Conservation (phyloP, 2,113 vertebrate species). For the Telmatochromis sp. region DNA sequence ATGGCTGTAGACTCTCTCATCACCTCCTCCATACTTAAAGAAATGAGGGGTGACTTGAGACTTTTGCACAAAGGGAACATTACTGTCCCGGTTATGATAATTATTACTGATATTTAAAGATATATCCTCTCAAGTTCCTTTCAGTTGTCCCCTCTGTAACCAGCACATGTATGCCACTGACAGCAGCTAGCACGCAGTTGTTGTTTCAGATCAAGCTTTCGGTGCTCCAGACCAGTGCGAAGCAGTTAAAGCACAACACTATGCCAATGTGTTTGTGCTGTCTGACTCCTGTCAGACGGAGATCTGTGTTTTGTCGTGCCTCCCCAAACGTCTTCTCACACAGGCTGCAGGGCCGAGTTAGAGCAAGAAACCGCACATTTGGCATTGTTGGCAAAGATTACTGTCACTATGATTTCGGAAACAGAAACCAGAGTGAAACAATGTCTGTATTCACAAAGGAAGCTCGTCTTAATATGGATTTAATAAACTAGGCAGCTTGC, state of each 20-base stretch:
- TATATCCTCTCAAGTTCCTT: not conserved
- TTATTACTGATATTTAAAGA: not conserved
- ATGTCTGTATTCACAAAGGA: not conserved
- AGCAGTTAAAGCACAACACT: not conserved
- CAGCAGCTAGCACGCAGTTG: not conserved
- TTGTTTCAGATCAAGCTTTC: not conserved
- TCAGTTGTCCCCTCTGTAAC: not conserved
- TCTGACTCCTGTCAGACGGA: not conserved
- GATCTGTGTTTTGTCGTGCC: constrained; percentile 1
- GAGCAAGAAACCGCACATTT: not conserved
- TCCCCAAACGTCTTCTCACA: not conserved
- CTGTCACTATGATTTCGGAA: constrained; percentile 7
- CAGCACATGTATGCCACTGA: not conserved
- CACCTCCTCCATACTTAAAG: not conserved
- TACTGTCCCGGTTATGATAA: not conserved
- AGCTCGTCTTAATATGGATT: not conserved
- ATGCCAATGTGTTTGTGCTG: not conserved
- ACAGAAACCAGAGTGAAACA: not conserved
- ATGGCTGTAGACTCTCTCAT: not conserved
- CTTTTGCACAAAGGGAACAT: not conserved
- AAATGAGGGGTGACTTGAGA: not conserved
- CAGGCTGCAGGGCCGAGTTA: not conserved
- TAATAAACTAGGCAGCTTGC: not conserved
- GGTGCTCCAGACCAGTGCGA: not conserved
- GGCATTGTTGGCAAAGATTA: constrained; percentile 27